A percentile compares a stretch with the other conserved stretches of the same genome.
Conservation (phyloP, 2,797 vertebrate genomes). For the Gallinago nigripennis region DNA sequence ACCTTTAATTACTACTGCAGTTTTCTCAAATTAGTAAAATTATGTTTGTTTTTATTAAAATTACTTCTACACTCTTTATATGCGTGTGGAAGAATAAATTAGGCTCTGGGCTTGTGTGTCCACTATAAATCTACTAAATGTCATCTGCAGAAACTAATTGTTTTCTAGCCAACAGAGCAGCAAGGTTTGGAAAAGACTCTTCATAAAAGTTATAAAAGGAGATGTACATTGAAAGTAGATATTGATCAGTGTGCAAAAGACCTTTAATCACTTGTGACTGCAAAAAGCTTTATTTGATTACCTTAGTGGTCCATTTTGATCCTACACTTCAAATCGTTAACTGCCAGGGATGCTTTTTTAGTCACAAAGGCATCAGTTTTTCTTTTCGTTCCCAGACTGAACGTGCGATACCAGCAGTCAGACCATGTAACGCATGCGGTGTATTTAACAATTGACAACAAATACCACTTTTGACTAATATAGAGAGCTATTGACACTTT, state of each 20-base stretch:
- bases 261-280: not conserved
- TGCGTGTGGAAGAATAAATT: not conserved
- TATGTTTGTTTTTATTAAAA: not conserved
- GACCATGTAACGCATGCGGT: not conserved
- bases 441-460: not conserved
- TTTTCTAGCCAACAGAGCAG: not conserved
- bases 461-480: not conserved
- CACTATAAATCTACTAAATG: not conserved
- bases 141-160: not conserved
- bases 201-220: not conserved
- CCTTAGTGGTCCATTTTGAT: not conserved
- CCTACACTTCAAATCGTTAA: not conserved
- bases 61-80: not conserved
- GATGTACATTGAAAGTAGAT: not conserved
- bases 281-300: not conserved
- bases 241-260: not conserved
- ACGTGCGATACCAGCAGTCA: accelerated
- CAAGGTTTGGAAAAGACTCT: not conserved
- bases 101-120: not conserved
- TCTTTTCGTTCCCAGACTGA: not conserved
- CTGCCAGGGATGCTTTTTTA: not conserved
- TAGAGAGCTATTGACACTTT: not conserved
- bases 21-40: not conserved
- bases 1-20: not conserved
- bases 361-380: not conserved